Conservation (phyloP, 2,113 vertebrate species). For the Centrocercus urophasianus region DNA sequence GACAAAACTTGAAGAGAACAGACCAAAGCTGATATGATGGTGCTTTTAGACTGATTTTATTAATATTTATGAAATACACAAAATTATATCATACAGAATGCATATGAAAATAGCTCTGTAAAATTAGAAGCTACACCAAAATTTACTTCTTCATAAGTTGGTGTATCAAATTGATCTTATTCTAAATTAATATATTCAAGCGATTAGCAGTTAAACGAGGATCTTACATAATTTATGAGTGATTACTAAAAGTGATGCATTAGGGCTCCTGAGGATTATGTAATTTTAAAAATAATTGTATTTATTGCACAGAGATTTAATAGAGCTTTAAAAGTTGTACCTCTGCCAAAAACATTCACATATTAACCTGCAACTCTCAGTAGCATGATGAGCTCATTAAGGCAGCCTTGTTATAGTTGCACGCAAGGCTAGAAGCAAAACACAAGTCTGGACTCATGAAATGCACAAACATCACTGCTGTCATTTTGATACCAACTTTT, state of each 20-base stretch:
- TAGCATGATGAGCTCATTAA: neutral
- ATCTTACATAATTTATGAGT: neutral
- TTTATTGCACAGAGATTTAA: slow-evolving; percentile 2
- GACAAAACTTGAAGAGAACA: neutral
- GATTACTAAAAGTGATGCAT: neutral
- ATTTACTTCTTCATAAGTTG: neutral
- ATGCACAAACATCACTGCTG: neutral
- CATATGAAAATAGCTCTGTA: neutral
- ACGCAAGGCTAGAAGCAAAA: slow-evolving; percentile 30
- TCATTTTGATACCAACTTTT: neutral
- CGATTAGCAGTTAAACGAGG: neutral
- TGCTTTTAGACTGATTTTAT: neutral
- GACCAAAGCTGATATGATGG: neutral
- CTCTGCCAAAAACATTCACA: slow-evolving; percentile 4
- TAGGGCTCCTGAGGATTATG: neutral
- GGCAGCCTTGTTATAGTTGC: neutral
- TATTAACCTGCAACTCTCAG: neutral
- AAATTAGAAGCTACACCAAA: neutral
- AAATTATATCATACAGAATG: neutral
- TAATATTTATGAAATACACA: neutral
- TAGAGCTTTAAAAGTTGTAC: neutral
- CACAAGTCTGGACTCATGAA: slow-evolving; percentile 31
- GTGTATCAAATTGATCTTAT: neutral
- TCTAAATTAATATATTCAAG: neutral
- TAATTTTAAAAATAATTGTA: neutral